Evolutionary conservation across 2,797 vertebrate species (phyloP).

Genomic region (Astyanax mexicanus): DNA sequence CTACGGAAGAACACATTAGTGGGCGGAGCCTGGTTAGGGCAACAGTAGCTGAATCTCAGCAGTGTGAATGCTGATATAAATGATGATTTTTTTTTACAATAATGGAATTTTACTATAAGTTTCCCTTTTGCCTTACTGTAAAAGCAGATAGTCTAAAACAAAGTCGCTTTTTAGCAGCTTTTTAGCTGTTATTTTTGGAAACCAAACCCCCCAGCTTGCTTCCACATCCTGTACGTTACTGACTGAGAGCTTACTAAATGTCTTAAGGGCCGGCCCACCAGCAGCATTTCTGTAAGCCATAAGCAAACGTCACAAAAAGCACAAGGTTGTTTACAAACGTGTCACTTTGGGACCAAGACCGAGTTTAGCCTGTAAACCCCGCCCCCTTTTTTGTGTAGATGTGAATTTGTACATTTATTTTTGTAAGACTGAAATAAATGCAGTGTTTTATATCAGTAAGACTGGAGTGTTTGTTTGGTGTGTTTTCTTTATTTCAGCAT

Average conservation of each 20-base stretch:
- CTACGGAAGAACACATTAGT: too few species aligned
- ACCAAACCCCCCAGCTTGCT: slow-evolving; percentile 7
- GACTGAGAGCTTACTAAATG: too few species aligned
- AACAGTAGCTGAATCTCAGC: too few species aligned
- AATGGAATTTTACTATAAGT: too few species aligned
- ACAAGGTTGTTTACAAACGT: neutral
- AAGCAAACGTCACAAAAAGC: neutral
- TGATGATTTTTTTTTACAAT: too few species aligned
- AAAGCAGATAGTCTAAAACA: too few species aligned
- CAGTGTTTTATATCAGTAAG: slow-evolving; percentile 3
- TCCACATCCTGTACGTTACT: neutral
- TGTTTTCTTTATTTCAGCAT: neutral
- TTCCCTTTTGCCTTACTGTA: too few species aligned
- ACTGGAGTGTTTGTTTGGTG: neutral
- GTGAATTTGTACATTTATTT: slow-evolving; percentile 16
- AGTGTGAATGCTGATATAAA: too few species aligned
- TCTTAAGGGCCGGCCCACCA: neutral
- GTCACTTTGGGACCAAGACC: neutral
- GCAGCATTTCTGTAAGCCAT: slow-evolving; percentile 13
- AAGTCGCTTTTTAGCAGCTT: too few species aligned
- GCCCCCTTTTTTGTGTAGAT: neutral
- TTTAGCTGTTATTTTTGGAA: too few species aligned
- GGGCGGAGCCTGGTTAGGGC: neutral
- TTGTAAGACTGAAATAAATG: slow-evolving; percentile 35
- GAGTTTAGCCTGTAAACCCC: neutral